Evolutionary conservation across 1,140 invertebrate species (phyloP), one percentile per base, ranked within the genome.

Genomic region (Druon quercuslanigerum): DNA sequence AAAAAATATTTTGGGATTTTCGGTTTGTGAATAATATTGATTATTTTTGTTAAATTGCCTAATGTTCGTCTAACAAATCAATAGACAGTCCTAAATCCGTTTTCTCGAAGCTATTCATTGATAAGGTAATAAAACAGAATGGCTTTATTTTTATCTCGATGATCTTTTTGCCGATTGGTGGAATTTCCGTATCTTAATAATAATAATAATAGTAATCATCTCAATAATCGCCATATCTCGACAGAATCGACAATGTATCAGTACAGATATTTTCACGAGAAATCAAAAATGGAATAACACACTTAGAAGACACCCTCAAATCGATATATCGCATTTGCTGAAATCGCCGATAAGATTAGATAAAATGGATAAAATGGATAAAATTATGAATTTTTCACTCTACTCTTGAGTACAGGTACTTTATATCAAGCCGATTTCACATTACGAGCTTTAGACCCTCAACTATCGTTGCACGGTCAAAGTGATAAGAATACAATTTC

Each of bases 401-500:
- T 66, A 16, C 25, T 16, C 25, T 66, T 66, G 14, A 66, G 25
- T 40, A 16, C 16, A 40, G 60, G 13, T 60, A 60, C 57, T 60
- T 66, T 66, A 66, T 66, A 66, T 66, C 25, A 33, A 25, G 60
- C 25, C 40, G n/a, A 66, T 66, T 66, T 66, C 33, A 40, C 60
- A 66, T 66, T 40, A 40, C 40, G 60, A 25, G 60, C 25, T 66
- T 40, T 46, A 66, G 20, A 66, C 60, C 20, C 20, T 66, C 60
- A 66, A 46, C 13, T 40, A 40, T 6, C 13, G 60, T 66, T 40
- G 6, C 13, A 46, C 60, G 25, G 25, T 66, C 14, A 40, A 40
- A 40, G 60, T 66, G 60, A 66, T 46, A n/a, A 40, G 33, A 6
- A n/a, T 56, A 17, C 5, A 14, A 60, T 66, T 20, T 33, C 25